Base-by-base conservation (phyloP, 2,113 vertebrate genomes). In the Cephalophus harveyi region DNA sequence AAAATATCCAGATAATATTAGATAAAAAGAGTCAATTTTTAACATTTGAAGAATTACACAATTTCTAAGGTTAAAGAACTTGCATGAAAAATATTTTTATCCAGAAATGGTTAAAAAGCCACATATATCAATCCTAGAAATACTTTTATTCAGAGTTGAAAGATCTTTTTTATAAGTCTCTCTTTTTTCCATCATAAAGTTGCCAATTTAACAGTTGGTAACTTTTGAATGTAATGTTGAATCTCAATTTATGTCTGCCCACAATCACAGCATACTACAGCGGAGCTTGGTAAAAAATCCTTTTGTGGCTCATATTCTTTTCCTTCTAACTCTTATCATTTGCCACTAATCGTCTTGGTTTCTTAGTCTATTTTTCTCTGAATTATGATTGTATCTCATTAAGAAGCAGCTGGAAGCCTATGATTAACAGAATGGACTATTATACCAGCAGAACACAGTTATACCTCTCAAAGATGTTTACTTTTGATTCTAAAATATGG, bases 301-400 rank as follows among this genome's bases (percentile, higher is more conserved):
- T 95, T 96, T 57, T 40, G 30, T 96, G 87, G 48, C 30, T 84
- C 48, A 64, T 97, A 82, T 91, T 83, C 67, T 85, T 97, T 88
- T 84, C 62, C 62, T 21, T 91, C 52, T 95, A 89, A 89, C 52
- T 95, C 79, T 89, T 88, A 78, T 62, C 5, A 0, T 89, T 95
- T 95, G 30, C 71, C 87, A 82, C 74, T 93, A 94, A 85, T 59
- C 59, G 81, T 67, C 81, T 94, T 87, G 33, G 71, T 92, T 96
- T 87, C 50, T 74, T 85, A 33, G 2, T 87, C 85, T 88, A 64
- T 92, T 98, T 96, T 96, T 92, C 91, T 91, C 89, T 97, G 67
- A 97, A 94, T 96, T 96, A 95, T 94, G 43, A 8, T 94, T 76
- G 2, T 67, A 95, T 89, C 96, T 94, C 91, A 98, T 98, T 97